These are phyloP conservation scores for Melanotaenia parkinsoni DNA, from an alignment of 2,797 vertebrate species.

Conservation along the genomic window DNA sequence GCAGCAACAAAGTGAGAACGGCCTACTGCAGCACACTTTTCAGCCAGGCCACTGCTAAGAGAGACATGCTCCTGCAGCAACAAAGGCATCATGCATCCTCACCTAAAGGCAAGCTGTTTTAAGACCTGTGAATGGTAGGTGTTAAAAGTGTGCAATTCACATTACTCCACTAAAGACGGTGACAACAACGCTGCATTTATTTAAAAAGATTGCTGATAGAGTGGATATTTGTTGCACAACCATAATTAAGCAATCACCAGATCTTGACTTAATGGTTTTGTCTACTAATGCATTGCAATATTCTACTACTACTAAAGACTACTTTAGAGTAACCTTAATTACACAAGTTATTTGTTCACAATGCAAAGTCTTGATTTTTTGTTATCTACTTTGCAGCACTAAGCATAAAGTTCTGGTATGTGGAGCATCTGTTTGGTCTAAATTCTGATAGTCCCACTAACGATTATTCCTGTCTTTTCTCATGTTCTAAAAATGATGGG, in stretches of 20 bases:
- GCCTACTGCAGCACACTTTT: constrained; percentile 55
- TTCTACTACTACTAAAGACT: too few relatives aligned
- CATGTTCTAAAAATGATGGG: not conserved
- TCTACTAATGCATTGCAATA: not conserved
- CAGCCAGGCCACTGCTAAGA: constrained; percentile 57
- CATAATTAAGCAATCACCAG: not conserved
- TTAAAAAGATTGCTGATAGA: too few relatives aligned
- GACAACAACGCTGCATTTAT: not conserved
- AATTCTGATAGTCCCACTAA: not conserved
- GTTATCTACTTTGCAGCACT: not conserved
- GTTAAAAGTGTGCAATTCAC: constrained; percentile 11
- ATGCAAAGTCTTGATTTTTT: too few relatives aligned
- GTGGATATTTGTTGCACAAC: not conserved
- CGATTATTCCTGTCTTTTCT: not conserved
- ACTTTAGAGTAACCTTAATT: too few relatives aligned
- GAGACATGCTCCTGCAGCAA: constrained; percentile 48
- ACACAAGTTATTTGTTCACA: too few relatives aligned
- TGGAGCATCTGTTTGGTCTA: constrained; percentile 2
- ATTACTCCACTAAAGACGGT: constrained; percentile 19
- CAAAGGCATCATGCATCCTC: constrained; percentile 52
- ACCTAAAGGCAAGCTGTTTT: constrained; percentile 32
- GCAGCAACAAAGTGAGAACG: constrained; percentile 61
- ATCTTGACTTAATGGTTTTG: not conserved
- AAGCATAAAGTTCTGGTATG: not conserved
- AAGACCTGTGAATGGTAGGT: constrained; percentile 21